A percentile compares a stretch with the other conserved stretches of the same genome.
Conservation (phyloP, 92 coral and sea anemone genomes). For the Phenganax marumi region DNA sequence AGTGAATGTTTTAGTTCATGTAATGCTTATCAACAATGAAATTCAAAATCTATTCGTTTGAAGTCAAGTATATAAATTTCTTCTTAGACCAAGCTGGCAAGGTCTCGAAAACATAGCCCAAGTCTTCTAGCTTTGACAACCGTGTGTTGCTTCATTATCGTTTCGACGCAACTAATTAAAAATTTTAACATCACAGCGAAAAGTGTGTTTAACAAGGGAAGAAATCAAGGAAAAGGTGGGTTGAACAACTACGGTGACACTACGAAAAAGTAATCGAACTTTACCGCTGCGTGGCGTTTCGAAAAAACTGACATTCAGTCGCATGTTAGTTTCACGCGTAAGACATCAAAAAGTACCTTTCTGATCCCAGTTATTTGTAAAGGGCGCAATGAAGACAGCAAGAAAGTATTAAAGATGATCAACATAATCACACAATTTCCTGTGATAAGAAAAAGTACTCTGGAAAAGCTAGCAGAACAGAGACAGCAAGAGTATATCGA, state of each 20-base stretch:
- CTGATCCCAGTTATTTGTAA: no score
- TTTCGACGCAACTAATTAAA: neutral
- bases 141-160: neutral
- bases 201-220: neutral
- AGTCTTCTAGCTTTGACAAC: neutral
- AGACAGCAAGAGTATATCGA: conserved; percentile 72
- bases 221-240: neutral
- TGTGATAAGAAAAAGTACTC: conserved; percentile 47
- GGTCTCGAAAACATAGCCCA: neutral
- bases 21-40: neutral
- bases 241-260: neutral
- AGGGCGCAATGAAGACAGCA: no score
- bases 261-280: no score
- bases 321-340: no score
- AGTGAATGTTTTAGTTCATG: no score
- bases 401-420: conserved; percentile 18
- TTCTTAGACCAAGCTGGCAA: neutral
- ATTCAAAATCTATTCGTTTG: neutral
- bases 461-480: conserved; percentile 2
- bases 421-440: conserved; percentile 83
- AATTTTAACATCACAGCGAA: neutral
- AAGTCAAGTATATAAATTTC: neutral
- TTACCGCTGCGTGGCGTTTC: no score
- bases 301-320: no score
- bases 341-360: no score